Evolutionary conservation across 2,113 vertebrate genomes (phyloP).

Genomic region (Nerophis ophidion): DNA sequence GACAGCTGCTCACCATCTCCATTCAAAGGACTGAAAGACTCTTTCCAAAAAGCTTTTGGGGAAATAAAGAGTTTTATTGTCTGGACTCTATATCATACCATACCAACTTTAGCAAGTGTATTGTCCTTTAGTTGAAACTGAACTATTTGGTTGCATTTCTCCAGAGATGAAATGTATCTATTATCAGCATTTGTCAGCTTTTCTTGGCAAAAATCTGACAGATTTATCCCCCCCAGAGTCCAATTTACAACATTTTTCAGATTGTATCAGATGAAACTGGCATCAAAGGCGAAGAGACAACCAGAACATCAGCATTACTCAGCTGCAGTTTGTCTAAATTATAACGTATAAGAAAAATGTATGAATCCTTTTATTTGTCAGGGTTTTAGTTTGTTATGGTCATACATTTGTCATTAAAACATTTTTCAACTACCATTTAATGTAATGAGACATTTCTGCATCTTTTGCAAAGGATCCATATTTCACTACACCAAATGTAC

Average conservation of each 20-base stretch:
- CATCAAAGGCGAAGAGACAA: conserved; percentile 8
- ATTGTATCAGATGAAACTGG: conserved; percentile 1
- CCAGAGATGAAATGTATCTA: conserved; percentile 24
- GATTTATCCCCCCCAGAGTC: conserved; percentile 4
- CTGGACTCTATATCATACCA: conserved; percentile 7
- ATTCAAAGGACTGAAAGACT: conserved; percentile 26
- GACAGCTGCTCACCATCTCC: conserved; percentile 22
- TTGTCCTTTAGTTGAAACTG: conserved; percentile 20
- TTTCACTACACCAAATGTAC: not conserved
- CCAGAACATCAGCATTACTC: not conserved
- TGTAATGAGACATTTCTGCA: not conserved
- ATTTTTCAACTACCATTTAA: too few relatives aligned
- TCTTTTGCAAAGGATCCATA: not conserved
- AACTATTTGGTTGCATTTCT: conserved; percentile 23
- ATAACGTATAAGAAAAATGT: too few relatives aligned
- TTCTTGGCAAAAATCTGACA: not conserved
- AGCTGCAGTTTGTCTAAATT: not conserved
- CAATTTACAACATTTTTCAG: conserved; percentile 1
- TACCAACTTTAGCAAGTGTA: conserved; percentile 9
- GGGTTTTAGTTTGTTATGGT: too few relatives aligned
- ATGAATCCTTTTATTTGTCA: too few relatives aligned
- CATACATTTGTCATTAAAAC: too few relatives aligned
- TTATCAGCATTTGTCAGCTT: conserved; percentile 15
- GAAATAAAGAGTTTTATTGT: conserved; percentile 38
- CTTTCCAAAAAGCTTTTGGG: conserved; percentile 23